These are phyloP conservation scores for Sitodiplosis mosellana DNA, from an alignment of 1,140 invertebrate species.

Conservation along the genomic window DNA sequence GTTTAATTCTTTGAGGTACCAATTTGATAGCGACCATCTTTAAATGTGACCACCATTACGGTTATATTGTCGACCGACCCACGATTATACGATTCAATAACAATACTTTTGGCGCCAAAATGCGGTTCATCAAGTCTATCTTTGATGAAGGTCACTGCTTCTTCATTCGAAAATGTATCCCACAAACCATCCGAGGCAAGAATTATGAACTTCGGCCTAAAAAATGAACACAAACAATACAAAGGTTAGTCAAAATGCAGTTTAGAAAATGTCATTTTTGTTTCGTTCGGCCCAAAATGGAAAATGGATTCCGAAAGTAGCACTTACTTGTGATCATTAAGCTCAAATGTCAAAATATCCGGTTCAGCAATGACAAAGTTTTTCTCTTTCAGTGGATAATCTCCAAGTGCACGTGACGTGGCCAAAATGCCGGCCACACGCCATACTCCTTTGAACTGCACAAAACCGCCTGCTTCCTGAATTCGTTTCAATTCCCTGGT, in stretches of 20 bases:
- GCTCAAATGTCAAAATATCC: slow-evolving; percentile 85
- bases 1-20: slow-evolving; percentile 1
- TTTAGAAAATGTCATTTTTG: background rate
- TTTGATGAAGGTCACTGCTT: slow-evolving; percentile 74
- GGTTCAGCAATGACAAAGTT: slow-evolving; percentile 88
- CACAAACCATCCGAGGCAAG: slow-evolving; percentile 89
- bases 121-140: slow-evolving; percentile 64
- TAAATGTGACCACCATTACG: slow-evolving; percentile 77
- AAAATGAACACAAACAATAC: background rate
- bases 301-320: background rate
- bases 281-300: background rate
- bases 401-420: slow-evolving; percentile 83
- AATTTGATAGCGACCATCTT: slow-evolving; percentile 28
- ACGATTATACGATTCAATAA: slow-evolving; percentile 74
- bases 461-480: slow-evolving; percentile 79
- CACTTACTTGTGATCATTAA: slow-evolving; percentile 48
- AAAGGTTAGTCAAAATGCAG: background rate
- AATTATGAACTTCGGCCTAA: slow-evolving; percentile 65
- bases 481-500: slow-evolving; percentile 58
- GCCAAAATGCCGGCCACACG: slow-evolving; percentile 88
- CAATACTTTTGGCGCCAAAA: slow-evolving; percentile 76
- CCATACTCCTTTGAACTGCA: slow-evolving; percentile 92
- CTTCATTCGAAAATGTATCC: slow-evolving; percentile 90
- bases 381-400: slow-evolving; percentile 87
- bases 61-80: slow-evolving; percentile 93